Base-by-base conservation (phyloP, 1,140 invertebrate species). In the Dreissena polymorpha region DNA sequence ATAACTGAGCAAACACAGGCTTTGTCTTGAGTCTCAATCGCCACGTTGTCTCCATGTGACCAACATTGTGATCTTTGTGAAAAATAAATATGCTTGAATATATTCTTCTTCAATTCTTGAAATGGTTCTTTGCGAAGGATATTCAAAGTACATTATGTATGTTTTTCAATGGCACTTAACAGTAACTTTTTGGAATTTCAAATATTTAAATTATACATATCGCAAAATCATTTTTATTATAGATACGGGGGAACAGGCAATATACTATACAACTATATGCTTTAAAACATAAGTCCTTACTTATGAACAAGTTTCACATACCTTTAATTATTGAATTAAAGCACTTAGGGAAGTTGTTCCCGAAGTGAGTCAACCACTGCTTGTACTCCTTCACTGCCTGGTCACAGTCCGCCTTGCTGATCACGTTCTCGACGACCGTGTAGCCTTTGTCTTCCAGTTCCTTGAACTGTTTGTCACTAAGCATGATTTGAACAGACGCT, bases 21-120 rank as follows among this genome's bases (percentile, higher is more conserved):
- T 87, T 88, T 0, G 79, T n/a, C 18, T 71, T 63, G n/a, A 88
- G 79, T 39, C 87, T 29, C 6, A 86, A n/a, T 12, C 57, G 29
- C 86, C 86, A 87, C 25, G 79, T 83, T 6, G 83, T 51, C 49
- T 85, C 86, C 53, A 83, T 74, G 27, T 88, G 86, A 0, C 76
- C 78, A 8, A 85, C 50, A 49, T 83, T 84, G 70, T 85, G 85
- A 10, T 80, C 53, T 21, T 39, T 8, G 39, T 39, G 39, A 39
- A 39, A 39, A 39, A 39, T 39, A 8, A 39, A 39, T 8, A 39
- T 39, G n/a, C n/a, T n/a, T n/a, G n/a, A n/a, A n/a, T n/a, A n/a
- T n/a, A n/a, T n/a, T n/a, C n/a, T 8, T 5, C 39, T 2, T 39
- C 39, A 39, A 39, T 39, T 39, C 39, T 39, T 39, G 39, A 39